Base-by-base conservation (phyloP, 2,888 invertebrate species). In the Graphium colonna region DNA sequence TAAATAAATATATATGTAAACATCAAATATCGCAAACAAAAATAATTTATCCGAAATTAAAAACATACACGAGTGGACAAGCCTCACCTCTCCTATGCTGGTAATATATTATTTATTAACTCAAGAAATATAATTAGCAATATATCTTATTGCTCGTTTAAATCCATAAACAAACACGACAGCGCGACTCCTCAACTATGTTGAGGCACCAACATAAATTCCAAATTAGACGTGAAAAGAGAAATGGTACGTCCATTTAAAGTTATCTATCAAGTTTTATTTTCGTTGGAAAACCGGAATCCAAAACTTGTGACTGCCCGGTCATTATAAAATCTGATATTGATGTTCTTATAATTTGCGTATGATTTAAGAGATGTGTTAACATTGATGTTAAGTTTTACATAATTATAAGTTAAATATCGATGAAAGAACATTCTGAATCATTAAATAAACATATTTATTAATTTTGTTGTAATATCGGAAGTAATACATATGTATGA, bases 221-320 rank as follows among this genome's bases (percentile, higher is more conserved):
- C 42, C 65, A 63, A 68, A 70, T 69, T 66, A 69, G 64, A 69
- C 36, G 49, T 52, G 42, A 60, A 58, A 54, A 67, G 62, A 61
- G 63, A 67, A 68, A 66, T 60, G 61, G 50, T 65, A 59, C 63
- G 56, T 61, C 56, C 51, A 55, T 65, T 58, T 59, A 58, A 60
- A 51, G 61, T 64, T 65, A 70, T 72, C 71, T 68, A 68, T 73
- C 64, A 68, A 68, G 62, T 71, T 73, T 70, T 68, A 70, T 65
- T 66, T 65, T 61, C 61, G 60, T 62, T 60, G 49, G 53, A 58
- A 3, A 69, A 71, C 70, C 67, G 65, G 70, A 67, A 65, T 66
- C 55, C 45, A 48, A 63, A 58, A 71, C 64, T 72, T 73, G 64
- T 71, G 71, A 71, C 73, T 67, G 60, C 58, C 55, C 56, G 45